A percentile compares a stretch with the other conserved stretches of the same genome.
Evolutionary conservation across 2,888 invertebrate genomes (phyloP).

Genomic region (Lordiphosa fenestrarum): DNA sequence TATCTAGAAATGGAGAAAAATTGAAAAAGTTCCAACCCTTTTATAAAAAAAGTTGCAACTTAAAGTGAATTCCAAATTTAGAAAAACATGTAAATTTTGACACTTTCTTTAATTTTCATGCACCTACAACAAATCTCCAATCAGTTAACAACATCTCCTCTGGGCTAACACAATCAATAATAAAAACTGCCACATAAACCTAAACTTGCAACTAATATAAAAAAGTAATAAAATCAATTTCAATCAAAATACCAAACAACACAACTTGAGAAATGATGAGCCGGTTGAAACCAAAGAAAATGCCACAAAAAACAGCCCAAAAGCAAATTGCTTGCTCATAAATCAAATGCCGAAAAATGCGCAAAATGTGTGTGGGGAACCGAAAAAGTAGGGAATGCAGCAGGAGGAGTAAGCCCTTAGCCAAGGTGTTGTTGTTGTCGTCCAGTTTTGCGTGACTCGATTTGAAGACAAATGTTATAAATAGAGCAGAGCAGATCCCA

Average conservation of each 20-base stretch:
- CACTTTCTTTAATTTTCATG: no score
- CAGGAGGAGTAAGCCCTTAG: neutral
- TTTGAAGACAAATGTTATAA: constrained; percentile 11
- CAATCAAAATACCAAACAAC: constrained; percentile 46
- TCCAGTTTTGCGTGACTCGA: constrained; percentile 15
- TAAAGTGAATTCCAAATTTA: no score
- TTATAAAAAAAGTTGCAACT: no score
- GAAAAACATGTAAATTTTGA: no score
- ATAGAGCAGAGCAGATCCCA: constrained; percentile 4
- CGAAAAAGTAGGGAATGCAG: constrained; percentile 16
- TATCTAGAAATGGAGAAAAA: no score
- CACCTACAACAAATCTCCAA: neutral
- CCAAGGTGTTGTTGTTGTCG: constrained; percentile 10
- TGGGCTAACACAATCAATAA: constrained; percentile 49
- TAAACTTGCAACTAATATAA: constrained; percentile 43
- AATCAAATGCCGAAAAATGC: constrained; percentile 60
- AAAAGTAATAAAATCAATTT: constrained; percentile 59
- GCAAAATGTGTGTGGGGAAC: constrained; percentile 38
- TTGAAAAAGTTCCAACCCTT: no score
- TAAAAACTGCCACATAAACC: constrained; percentile 47
- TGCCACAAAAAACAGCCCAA: constrained; percentile 11
- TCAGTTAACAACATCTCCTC: constrained; percentile 16
- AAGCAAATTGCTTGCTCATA: constrained; percentile 44
- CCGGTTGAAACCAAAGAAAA: constrained; percentile 16
- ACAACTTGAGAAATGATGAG: constrained; percentile 45